Evolutionary conservation across 2,113 vertebrate genomes (phyloP), one percentile per base, ranked within the genome.

Genomic region (Tamias sibiricus): DNA sequence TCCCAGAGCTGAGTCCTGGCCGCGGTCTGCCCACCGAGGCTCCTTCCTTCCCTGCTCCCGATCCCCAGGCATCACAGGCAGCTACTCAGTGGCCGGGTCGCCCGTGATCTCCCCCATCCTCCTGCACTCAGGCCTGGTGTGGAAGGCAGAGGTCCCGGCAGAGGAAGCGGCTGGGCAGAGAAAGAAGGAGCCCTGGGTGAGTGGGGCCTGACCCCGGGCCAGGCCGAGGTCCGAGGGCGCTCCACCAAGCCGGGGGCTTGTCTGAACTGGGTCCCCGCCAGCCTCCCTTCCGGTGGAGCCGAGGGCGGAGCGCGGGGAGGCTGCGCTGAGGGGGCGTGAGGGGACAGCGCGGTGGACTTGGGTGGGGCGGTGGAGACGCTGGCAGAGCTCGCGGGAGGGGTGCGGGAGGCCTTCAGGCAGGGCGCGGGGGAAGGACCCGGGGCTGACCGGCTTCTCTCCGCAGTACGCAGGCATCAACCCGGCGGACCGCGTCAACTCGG

Each of bases 381-480:
- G 24, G 13, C 49, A n/a, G 37, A 16, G 69, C 8, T 4, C 2
- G 16, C 13, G 49, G 47, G 47, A 49, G 47, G 47, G 12, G 47
- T 49, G 47, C 13, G 47, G 47, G 54, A 54, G 54, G 54, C 54
- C 54, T 20, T 49, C 54, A 6, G 54, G 52, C 52, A 6, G 3
- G 20, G 20, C 20, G 0, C 80, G 7, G 26, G 26, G 35, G 32
- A n/a, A 5, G 42, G 16, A 2, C 47, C 47, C 1, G 2, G 19
- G 19, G 19, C 85, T 96, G 52, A 97, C 12, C 0, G 0, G 1
- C 35, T 0, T 64, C 28, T 64, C n/a, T 12, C 66, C 4, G 1
- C 35, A 98, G 98, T 98, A 98, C 0, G 97, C 97, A 0, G 87
- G 97, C 54, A 79, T 98, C 84, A 72, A 54, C 66, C 87, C 95